These are phyloP conservation scores for Styela plicata DNA, from an alignment of 23 tunicate genomes.

Conservation along the genomic window DNA sequence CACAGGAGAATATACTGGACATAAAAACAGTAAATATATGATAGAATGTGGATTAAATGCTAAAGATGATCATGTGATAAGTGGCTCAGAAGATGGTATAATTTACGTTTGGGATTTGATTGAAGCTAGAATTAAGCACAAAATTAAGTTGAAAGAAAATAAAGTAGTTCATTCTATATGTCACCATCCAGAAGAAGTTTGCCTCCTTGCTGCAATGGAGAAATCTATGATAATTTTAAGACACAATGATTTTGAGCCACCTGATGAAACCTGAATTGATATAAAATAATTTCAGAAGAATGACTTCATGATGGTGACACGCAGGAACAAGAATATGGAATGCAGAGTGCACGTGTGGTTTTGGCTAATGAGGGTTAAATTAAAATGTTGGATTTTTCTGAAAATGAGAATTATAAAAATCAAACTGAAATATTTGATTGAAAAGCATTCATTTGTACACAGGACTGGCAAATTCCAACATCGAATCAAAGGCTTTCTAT, in stretches of 20 bases:
- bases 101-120: conserved; percentile 87
- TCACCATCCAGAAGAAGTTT: conserved; percentile 67
- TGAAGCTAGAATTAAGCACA: conserved; percentile 60
- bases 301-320: no score
- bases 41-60: conserved; percentile 70
- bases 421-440: no score
- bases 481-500: no score
- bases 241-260: conserved; percentile 1
- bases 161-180: conserved; percentile 58
- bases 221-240: conserved; percentile 15
- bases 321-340: no score
- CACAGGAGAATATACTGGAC: conserved; percentile 88
- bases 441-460: no score
- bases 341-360: no score
- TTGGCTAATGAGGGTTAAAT: no score
- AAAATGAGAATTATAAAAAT: no score
- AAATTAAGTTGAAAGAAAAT: conserved; percentile 35
- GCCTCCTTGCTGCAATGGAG: conserved; percentile 68
- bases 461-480: no score
- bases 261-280: neutral
- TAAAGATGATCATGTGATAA: conserved; percentile 85
- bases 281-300: no score
- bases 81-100: conserved; percentile 91
- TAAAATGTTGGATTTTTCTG: no score
- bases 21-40: conserved; percentile 76